A percentile compares a stretch with the other conserved stretches of the same genome.
These are phyloP conservation scores for Dasyornis broadbenti DNA, from an alignment of 2,113 vertebrate genomes.

Conservation along the genomic window DNA sequence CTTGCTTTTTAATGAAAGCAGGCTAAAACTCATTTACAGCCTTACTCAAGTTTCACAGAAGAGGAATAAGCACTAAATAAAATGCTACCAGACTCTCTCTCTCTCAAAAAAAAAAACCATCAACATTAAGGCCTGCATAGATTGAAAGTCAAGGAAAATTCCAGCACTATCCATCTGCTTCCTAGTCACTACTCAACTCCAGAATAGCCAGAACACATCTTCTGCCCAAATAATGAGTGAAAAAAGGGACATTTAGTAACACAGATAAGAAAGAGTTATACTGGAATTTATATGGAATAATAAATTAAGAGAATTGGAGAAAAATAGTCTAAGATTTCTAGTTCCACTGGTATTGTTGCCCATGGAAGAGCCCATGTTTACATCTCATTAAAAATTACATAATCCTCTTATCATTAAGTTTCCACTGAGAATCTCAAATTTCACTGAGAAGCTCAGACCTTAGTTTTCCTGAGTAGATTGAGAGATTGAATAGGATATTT, in stretches of 20 bases:
- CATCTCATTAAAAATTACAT: not conserved
- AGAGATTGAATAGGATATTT: not conserved
- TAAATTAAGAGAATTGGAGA: not conserved
- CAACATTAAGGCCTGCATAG: not conserved
- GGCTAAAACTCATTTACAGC: not conserved
- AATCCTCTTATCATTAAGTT: not conserved
- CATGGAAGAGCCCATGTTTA: not conserved
- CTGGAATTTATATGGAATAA: not conserved
- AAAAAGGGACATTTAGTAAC: not conserved
- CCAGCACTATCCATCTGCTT: not conserved
- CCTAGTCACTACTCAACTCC: not conserved
- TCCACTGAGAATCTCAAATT: not conserved
- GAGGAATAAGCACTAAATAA: not conserved
- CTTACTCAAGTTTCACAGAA: not conserved
- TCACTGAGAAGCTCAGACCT: not conserved
- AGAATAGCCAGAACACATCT: not conserved
- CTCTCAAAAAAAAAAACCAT: not conserved
- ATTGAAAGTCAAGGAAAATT: not conserved
- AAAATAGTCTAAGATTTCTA: not conserved
- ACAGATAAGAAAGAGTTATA: not conserved
- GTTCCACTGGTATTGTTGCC: not conserved
- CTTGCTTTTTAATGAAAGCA: not conserved
- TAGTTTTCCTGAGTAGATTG: not conserved
- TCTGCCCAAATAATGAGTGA: not conserved
- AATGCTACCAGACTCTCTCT: not conserved